Evolutionary conservation across 2,888 invertebrate genomes (phyloP), one percentile per base, ranked within the genome.

Genomic region (Myathropa florea): DNA sequence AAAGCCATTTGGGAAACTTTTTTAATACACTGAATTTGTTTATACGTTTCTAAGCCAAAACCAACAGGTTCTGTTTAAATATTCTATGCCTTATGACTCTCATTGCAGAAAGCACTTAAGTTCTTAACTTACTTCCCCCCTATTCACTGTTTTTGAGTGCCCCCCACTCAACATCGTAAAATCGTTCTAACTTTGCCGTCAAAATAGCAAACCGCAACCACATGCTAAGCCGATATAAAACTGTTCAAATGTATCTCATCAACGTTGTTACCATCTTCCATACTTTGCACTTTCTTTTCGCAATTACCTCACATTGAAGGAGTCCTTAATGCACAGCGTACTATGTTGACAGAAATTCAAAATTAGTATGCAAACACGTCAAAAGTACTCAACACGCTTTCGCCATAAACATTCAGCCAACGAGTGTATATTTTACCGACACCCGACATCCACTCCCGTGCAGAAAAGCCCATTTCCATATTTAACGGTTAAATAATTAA

Each of bases 401-500:
- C 9, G 18, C n/a, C 46, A 7, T 46, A 46, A 46, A 46, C 18
- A 46, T 9, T 18, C 7, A 46, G 46, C 46, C 46, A 46, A 18
- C n/a, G 46, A 46, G 18, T 46, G 46, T 46, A 46, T n/a, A 18
- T 18, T 18, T 18, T 46, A 18, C 39, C 7, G 46, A 6, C 46
- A 46, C 3, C 39, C 39, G 39, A 18, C 46, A 46, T 7, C 18
- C 18, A 18, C 46, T n/a, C 46, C 18, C n/a, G 7, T n/a, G 46
- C 46, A 18, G 18, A 46, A 6, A 1, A 7, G 18, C 46, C 46
- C 57, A 57, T 26, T 24, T 57, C 6, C 24, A 23, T 57, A 24
- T 57, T 57, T 57, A 57, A 57, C 57, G 57, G 24, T 14, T 57
- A 57, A 57, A 57, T 57, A 57, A 57, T 57, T 57, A 57, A 57